Percentiles rank a stretch among this genome's conserved stretches.
Conservation (phyloP, 2,888 invertebrate species). For the Arge pagana region DNA sequence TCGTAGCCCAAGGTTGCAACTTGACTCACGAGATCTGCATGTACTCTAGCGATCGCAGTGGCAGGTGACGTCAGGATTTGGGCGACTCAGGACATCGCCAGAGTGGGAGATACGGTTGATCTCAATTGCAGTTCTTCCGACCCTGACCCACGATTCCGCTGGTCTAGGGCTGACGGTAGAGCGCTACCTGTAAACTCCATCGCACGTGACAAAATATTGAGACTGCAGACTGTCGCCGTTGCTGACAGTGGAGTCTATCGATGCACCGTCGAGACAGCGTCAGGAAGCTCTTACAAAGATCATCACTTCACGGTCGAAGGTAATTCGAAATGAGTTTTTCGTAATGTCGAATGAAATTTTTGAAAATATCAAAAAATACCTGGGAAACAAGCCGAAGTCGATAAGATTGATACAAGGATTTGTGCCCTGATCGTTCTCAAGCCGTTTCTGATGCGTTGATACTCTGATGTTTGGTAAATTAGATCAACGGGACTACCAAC, state of each 20-base stretch:
- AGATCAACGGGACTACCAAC: no score
- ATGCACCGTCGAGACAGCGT: constrained; percentile 65
- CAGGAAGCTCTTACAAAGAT: constrained; percentile 63
- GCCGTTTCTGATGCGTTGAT: no score
- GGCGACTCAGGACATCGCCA: constrained; percentile 58
- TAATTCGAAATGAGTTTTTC: constrained; percentile 48
- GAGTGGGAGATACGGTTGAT: constrained; percentile 67
- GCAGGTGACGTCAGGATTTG: constrained; percentile 50
- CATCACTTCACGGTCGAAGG: constrained; percentile 66
- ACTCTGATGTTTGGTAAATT: no score
- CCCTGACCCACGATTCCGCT: constrained; percentile 53
- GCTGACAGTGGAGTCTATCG: constrained; percentile 72
- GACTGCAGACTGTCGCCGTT: constrained; percentile 63
- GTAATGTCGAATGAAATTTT: no score
- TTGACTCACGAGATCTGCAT: constrained; percentile 36
- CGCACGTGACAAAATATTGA: constrained; percentile 64
- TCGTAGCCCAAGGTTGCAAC: no score
- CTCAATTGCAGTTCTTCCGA: constrained; percentile 68
- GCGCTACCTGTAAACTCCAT: constrained; percentile 64
- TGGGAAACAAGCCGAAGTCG: no score
- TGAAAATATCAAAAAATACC: no score
- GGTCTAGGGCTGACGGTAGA: constrained; percentile 65
- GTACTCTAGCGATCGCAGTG: no score
- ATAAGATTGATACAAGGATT: no score
- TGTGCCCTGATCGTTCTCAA: no score